These are phyloP conservation scores for Decapterus maruadsi DNA, from an alignment of 2,797 vertebrate species.

Conservation along the genomic window DNA sequence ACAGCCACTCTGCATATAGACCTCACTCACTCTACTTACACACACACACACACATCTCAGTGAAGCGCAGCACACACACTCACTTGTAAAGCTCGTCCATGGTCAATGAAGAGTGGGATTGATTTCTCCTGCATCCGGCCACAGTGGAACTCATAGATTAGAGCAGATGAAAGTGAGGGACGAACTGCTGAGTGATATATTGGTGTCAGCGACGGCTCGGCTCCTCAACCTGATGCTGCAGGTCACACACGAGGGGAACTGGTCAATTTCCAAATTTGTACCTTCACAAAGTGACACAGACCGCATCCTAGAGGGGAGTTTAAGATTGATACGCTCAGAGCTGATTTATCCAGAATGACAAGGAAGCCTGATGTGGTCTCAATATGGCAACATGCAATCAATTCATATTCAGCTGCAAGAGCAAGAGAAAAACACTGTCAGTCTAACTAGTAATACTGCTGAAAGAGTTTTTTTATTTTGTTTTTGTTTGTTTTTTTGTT, in stretches of 20 bases:
- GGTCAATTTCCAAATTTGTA: neutral
- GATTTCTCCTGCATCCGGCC: neutral
- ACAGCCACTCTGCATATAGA: constrained; percentile 10
- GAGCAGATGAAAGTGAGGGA: constrained; percentile 11
- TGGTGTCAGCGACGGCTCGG: neutral
- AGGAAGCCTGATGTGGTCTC: neutral
- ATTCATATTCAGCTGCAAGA: too few relatives aligned
- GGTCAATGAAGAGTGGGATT: neutral
- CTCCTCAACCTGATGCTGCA: neutral
- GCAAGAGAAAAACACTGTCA: too few relatives aligned
- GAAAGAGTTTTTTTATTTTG: too few relatives aligned
- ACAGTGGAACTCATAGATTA: constrained; percentile 13
- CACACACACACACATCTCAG: constrained; percentile 10
- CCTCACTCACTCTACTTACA: constrained; percentile 8
- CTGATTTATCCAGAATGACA: neutral
- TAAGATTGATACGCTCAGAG: neutral
- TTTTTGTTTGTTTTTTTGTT: too few relatives aligned
- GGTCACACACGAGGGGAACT: neutral
- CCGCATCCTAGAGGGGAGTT: neutral
- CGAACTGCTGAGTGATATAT: constrained; percentile 21
- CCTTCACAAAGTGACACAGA: neutral
- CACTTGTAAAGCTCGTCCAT: neutral
- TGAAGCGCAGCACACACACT: neutral
- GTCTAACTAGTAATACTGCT: too few relatives aligned
- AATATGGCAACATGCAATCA: neutral